Conservation (phyloP, 1,140 invertebrate genomes). For the Drosophila sulfurigaster region DNA sequence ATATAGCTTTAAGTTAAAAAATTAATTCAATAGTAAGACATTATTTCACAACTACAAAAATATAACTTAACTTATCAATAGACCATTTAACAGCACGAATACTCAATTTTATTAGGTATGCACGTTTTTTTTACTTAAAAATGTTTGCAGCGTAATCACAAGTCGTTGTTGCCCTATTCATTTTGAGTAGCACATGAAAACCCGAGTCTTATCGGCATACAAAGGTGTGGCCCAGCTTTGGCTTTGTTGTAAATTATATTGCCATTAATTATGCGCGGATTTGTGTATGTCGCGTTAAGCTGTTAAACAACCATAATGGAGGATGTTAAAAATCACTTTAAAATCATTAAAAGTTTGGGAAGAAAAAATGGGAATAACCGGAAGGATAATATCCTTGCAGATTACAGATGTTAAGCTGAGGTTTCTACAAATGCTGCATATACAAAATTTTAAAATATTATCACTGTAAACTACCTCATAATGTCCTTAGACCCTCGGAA, state of each 20-base stretch:
- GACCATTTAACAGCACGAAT: too few species aligned
- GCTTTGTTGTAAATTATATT: slow-evolving; percentile 74
- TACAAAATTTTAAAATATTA: slow-evolving; percentile 4
- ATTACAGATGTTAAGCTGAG: slow-evolving; percentile 16
- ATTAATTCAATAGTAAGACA: too few species aligned
- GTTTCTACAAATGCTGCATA: neutral
- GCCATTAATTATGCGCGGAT: slow-evolving; percentile 76
- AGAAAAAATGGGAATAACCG: slow-evolving; percentile 29
- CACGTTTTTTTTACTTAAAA: neutral
- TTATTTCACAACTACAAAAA: too few species aligned
- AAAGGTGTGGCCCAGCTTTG: slow-evolving; percentile 12
- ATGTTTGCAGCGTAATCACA: slow-evolving; percentile 21
- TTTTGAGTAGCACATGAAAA: slow-evolving; percentile 4
- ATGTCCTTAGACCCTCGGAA: slow-evolving; percentile 3
- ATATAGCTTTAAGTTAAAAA: too few species aligned
- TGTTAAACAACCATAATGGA: slow-evolving; percentile 69
- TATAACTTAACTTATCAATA: too few species aligned
- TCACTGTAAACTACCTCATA: slow-evolving; percentile 1
- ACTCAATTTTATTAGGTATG: too few species aligned
- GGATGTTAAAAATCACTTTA: slow-evolving; percentile 77
- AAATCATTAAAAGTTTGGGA: slow-evolving; percentile 62
- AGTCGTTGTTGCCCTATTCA: slow-evolving; percentile 10
- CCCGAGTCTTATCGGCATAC: neutral
- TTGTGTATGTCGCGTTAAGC: slow-evolving; percentile 62
- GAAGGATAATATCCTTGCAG: neutral